Evolutionary conservation across 2,888 invertebrate species (phyloP).

Genomic region (Scaptomyza polygonia): DNA sequence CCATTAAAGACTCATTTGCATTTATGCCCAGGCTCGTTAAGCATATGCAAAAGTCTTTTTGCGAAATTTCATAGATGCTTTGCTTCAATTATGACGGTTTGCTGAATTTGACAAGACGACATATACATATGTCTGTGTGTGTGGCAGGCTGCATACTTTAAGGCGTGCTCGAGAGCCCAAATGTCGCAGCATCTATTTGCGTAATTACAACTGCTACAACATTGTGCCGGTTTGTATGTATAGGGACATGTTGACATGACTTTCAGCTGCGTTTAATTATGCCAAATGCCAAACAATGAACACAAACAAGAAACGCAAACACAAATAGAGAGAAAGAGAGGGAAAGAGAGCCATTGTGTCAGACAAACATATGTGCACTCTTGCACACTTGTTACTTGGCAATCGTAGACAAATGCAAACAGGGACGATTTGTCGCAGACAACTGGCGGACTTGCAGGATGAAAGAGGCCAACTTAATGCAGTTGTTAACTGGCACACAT

Average conservation of each 20-base stretch:
- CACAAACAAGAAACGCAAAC: conserved; percentile 35
- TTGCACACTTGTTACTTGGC: conserved; percentile 41
- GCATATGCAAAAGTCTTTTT: conserved; percentile 14
- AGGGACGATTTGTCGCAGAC: conserved; percentile 17
- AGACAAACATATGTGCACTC: conserved; percentile 34
- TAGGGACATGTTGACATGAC: conserved; percentile 57
- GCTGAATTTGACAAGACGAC: conserved; percentile 37
- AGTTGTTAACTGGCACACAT: conserved; percentile 62
- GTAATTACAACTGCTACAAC: conserved; percentile 46
- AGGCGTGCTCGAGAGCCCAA: conserved; percentile 25
- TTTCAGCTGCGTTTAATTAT: conserved; percentile 71
- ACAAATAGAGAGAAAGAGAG: conserved; percentile 12
- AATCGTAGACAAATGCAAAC: conserved; percentile 51
- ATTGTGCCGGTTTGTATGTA: neutral
- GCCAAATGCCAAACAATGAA: conserved; percentile 74
- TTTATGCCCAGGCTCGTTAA: conserved; percentile 45
- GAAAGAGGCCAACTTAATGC: conserved; percentile 46
- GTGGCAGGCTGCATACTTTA: conserved; percentile 22
- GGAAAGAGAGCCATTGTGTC: conserved; percentile 36
- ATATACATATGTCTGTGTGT: conserved; percentile 11
- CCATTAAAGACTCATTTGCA: conserved; percentile 60
- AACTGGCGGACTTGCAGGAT: conserved; percentile 1
- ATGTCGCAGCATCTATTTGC: conserved; percentile 45
- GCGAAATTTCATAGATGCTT: conserved; percentile 48
- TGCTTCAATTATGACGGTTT: conserved; percentile 54